Evolutionary conservation across 1,140 invertebrate species (phyloP).

Genomic region (Pseudomyrmex cubaensis): DNA sequence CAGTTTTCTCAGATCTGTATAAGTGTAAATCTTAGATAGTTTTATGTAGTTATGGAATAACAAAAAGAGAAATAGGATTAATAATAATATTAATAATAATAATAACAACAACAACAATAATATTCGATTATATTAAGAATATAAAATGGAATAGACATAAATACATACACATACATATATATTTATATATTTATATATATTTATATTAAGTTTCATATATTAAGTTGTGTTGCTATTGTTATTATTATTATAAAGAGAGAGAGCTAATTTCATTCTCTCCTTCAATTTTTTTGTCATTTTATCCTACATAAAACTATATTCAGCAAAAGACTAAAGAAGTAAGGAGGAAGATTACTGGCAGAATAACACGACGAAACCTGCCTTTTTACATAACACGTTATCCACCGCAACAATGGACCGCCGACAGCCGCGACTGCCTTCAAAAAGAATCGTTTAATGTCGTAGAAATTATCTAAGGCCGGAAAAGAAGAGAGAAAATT

Average conservation of each 20-base stretch:
- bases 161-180: no score
- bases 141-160: no score
- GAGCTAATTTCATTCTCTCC: conserved; percentile 62
- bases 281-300: conserved; percentile 70
- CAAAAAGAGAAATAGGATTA: no score
- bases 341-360: conserved; percentile 51
- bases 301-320: conserved; percentile 59
- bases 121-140: no score
- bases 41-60: no score
- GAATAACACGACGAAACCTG: conserved; percentile 53
- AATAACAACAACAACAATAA: no score
- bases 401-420: conserved; percentile 70
- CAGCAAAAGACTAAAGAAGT: conserved; percentile 47
- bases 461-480: conserved; percentile 69
- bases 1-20: no score
- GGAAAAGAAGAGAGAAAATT: conserved; percentile 43
- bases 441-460: conserved; percentile 77
- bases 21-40: no score
- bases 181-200: no score
- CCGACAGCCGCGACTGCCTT: conserved; percentile 63
- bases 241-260: neutral
- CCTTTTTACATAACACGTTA: conserved; percentile 77
- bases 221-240: no score
- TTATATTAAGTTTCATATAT: no score
- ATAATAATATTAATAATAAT: no score